phyloP scores from a whole-genome alignment of 2,888 invertebrate species.

The Cephus runcator region DNA sequence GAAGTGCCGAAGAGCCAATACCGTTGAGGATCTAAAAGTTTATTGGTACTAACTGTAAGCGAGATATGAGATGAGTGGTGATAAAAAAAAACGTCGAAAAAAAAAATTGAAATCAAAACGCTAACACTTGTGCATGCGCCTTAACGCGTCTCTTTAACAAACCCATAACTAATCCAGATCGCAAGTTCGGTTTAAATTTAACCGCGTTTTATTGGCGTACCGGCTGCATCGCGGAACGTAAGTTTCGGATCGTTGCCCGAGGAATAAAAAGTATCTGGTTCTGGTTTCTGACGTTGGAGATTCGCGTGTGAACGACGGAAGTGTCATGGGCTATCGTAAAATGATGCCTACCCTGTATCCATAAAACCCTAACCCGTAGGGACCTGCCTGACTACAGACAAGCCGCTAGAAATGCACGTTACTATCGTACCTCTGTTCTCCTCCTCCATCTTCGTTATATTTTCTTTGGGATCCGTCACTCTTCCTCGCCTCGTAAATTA shows the following conservation, averaged over 20 bases:
- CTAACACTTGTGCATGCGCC: background rate
- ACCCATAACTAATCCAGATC: constrained; percentile 30
- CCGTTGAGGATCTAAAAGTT: background rate
- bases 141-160: constrained; percentile 22
- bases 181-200: constrained; percentile 31
- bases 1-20: background rate
- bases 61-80: background rate
- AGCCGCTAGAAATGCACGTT: background rate
- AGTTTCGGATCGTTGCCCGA: constrained; percentile 1
- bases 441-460: background rate
- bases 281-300: background rate
- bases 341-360: background rate
- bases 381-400: background rate
- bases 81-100: background rate
- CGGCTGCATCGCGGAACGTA: background rate
- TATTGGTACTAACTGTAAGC: background rate
- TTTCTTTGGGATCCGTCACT: constrained; percentile 10
- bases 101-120: background rate
- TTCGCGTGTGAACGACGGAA: background rate
- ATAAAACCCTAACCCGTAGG: background rate
- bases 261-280: background rate
- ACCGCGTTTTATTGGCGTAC: constrained; percentile 10
- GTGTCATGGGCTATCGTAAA: background rate
- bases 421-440: background rate
- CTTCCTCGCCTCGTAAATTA: constrained; percentile 5